phyloP scores from a whole-genome alignment of 1,140 invertebrate species.

The Calycopis cecrops region DNA sequence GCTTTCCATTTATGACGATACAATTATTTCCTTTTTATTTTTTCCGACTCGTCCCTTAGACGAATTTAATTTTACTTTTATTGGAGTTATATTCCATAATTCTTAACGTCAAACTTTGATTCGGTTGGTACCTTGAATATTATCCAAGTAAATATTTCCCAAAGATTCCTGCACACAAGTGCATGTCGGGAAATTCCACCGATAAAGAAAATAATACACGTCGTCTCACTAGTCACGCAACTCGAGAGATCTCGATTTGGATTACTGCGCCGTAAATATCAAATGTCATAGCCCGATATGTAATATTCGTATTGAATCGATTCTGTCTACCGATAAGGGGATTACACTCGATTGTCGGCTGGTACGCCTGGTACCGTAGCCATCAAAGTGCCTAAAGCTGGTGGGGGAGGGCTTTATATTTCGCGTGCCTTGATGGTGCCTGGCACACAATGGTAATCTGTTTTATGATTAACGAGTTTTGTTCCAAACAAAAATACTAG shows the following conservation, averaged over 20 bases:
- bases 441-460: conserved; percentile 41
- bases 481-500: conserved; percentile 32
- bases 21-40: not conserved
- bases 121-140: too few species aligned
- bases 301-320: conserved; percentile 71
- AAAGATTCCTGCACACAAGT: not conserved
- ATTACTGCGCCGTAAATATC: conserved; percentile 69
- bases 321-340: conserved; percentile 62
- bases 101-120: too few species aligned
- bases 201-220: conserved; percentile 41
- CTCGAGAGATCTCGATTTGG: conserved; percentile 41
- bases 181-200: conserved; percentile 24
- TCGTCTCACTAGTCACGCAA: conserved; percentile 50
- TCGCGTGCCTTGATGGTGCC: conserved; percentile 52
- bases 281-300: conserved; percentile 64
- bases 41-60: too few species aligned
- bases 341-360: conserved; percentile 54
- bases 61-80: too few species aligned
- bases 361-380: conserved; percentile 56
- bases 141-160: too few species aligned
- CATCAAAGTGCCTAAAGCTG: conserved; percentile 48
- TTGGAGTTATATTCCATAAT: too few species aligned
- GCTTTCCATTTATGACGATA: conserved; percentile 5
- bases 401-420: conserved; percentile 40
- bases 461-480: conserved; percentile 44